A percentile compares a stretch with the other conserved stretches of the same genome.
These are phyloP conservation scores for Rhabdornis inornatus DNA, from an alignment of 2,113 vertebrate species.

Conservation along the genomic window DNA sequence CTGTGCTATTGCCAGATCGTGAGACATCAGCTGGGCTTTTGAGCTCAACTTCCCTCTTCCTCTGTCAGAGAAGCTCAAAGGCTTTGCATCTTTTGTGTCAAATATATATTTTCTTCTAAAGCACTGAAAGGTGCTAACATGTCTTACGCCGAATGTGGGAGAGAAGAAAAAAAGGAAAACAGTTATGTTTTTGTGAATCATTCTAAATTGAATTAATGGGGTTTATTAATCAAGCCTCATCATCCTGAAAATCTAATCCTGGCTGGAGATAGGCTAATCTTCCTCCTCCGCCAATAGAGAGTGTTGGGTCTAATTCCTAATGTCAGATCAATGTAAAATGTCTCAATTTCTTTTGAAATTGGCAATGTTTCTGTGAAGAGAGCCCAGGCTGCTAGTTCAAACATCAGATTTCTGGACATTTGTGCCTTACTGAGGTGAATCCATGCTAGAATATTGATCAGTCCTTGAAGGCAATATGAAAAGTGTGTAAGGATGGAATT, in stretches of 20 bases:
- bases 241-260: neutral
- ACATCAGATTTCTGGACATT: fast-evolving
- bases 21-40: neutral
- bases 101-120: neutral
- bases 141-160: neutral
- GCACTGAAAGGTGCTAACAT: neutral
- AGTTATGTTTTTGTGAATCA: neutral
- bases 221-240: neutral
- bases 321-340: neutral
- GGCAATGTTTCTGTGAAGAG: neutral
- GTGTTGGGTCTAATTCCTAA: neutral
- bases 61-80: neutral
- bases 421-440: neutral
- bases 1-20: neutral
- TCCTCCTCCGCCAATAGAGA: neutral
- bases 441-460: neutral
- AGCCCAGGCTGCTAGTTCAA: neutral
- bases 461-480: neutral
- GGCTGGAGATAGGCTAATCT: neutral
- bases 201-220: neutral
- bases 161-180: neutral
- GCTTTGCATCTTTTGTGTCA: neutral
- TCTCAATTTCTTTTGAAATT: neutral
- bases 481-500: neutral
- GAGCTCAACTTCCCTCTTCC: neutral